Base-by-base conservation (phyloP, 1,140 invertebrate genomes). In the Manduca sexta region DNA sequence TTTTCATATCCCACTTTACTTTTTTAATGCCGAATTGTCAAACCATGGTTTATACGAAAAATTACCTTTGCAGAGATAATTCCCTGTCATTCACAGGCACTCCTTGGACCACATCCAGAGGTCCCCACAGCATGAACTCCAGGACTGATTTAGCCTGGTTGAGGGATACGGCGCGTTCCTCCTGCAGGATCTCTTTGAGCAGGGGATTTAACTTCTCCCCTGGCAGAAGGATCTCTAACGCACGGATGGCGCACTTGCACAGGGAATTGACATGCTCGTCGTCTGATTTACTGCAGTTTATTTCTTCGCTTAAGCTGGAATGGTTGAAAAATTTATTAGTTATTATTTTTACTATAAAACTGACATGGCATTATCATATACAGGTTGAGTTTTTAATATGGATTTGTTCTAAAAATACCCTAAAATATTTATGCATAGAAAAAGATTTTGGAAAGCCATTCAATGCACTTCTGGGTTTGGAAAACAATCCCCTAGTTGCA, bases 41-140 rank as follows among this genome's bases (percentile, higher is more conserved):
- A n/a, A n/a, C n/a, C n/a, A n/a, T n/a, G n/a, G n/a, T n/a, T n/a
- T n/a, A n/a, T n/a, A n/a, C n/a, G n/a, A n/a, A n/a, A n/a, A n/a
- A n/a, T n/a, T n/a, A n/a, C n/a, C 93, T 88, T 62, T 95, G 93
- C 1, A 95, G 67, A 0, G 91, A 91, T 11, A 91, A 64, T 56
- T 93, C 92, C 2, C 92, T 87, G 51, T 93, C 93, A 17, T 89
- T 88, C 0, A 88, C 86, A 0, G 90, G 89, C 4, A 89, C 89
- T 0, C 90, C 89, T 8, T 93, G 83, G 0, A 89, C 89, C 1
- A 92, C 90, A 64, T 94, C 93, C 8, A 92, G 89, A 1, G 94
- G 94, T 2, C 94, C 94, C 93, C 94, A 97, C 1, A 97, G 80
- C 51, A 93, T 93, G 63, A 93, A 94, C 68, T 96, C 94, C 17